Base-by-base conservation (phyloP, 2,113 vertebrate genomes). In the Lophochroa leadbeateri region DNA sequence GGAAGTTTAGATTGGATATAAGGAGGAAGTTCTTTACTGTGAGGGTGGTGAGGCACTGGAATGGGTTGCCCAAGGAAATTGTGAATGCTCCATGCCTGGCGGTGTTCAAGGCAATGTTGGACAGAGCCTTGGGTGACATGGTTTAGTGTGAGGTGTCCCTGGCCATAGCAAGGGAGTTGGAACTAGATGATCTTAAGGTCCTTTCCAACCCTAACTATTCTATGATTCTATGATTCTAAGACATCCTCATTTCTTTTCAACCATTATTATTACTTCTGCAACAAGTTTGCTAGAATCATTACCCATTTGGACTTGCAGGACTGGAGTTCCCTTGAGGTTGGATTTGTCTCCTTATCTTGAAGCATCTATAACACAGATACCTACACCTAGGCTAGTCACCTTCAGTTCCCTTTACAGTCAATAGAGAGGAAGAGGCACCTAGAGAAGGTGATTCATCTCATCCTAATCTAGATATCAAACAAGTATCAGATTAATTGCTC, bases 381-480 rank as follows among this genome's bases (percentile, higher is more conserved):
- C 50, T 86, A 63, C 64, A 58, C 74, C 76, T 86, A 70, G 83
- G 18, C 16, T 71, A 74, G 53, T 92, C 76, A 91, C 44, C 60
- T 23, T 81, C 65, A 57, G 47, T 67, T 94, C 53, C 86, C 69
- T 91, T 78, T 82, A 71, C 83, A 84, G 80, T 84, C 69, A 81
- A 25, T 17, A 75, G 46, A 83, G 53, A 93, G 60, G 68, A 94
- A 95, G 71, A 95, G 35, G 65, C 0, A 0, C 71, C 81, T 89
- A 60, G 77, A 95, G 75, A 93, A 92, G 55, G 52, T 92, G 94
- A 96, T 92, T 96, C 92, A 94, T 84, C 92, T 81, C 50, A 79
- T 55, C 94, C 69, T 91, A 86, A 89, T 77, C 69, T 53, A 93
- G 92, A 69, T 97, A 93, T 86, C 82, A 95, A 88, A 80, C 41